A percentile compares a stretch with the other conserved stretches of the same genome.
Conservation (phyloP, 2,113 vertebrate genomes). For the Abramis brama region DNA sequence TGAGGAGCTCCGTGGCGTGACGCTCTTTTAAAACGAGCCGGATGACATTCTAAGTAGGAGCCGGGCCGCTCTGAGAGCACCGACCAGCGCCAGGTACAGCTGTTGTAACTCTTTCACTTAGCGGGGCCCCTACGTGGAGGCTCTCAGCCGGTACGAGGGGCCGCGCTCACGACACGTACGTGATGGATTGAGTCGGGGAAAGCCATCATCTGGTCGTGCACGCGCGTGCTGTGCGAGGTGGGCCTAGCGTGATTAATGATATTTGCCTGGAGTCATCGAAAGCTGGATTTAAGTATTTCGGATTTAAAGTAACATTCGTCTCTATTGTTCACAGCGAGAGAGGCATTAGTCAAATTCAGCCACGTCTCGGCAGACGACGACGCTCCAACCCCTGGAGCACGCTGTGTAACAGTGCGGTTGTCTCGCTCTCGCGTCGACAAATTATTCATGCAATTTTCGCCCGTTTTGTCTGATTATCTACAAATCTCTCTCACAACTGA, state of each 20-base stretch:
- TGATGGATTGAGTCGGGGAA: constrained; percentile 62
- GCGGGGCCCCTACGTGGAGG: constrained; percentile 57
- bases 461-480: constrained; percentile 55
- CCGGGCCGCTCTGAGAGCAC: constrained; percentile 41
- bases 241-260: constrained; percentile 61
- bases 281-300: constrained; percentile 64
- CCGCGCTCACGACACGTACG: constrained; percentile 26
- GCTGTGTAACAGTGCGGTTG: constrained; percentile 52
- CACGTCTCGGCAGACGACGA: constrained; percentile 49
- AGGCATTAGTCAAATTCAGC: constrained; percentile 66
- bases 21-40: constrained; percentile 47
- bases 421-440: constrained; percentile 48
- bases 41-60: constrained; percentile 50
- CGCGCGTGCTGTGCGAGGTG: constrained; percentile 55
- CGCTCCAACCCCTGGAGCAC: constrained; percentile 51
- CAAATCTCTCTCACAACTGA: constrained; percentile 54
- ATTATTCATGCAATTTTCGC: constrained; percentile 59
- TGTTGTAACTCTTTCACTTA: constrained; percentile 63
- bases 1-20: constrained; percentile 33
- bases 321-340: constrained; percentile 65
- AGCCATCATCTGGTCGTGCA: constrained; percentile 60
- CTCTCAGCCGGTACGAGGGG: constrained; percentile 54
- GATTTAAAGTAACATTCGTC: constrained; percentile 67
- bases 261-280: constrained; percentile 64
- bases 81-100: constrained; percentile 55